Evolutionary conservation across 1,140 invertebrate genomes (phyloP).

Genomic region (Eulimnadia texana): DNA sequence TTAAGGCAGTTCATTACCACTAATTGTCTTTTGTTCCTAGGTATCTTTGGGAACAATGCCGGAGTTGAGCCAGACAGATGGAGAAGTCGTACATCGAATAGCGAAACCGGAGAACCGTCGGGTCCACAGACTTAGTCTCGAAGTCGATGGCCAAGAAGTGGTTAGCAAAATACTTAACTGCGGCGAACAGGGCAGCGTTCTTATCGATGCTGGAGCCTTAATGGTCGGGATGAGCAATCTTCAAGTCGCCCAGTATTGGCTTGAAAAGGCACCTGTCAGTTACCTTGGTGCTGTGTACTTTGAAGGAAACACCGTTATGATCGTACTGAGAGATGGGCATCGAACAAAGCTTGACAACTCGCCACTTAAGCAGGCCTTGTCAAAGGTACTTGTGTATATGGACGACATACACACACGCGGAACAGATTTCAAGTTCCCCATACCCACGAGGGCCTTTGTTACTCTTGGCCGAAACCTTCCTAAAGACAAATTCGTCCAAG

Average conservation of each 20-base stretch:
- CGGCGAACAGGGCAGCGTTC: not conserved
- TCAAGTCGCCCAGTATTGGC: slow-evolving; percentile 18
- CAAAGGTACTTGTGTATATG: slow-evolving; percentile 18
- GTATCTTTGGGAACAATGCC: slow-evolving; percentile 11
- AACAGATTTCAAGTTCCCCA: slow-evolving; percentile 20
- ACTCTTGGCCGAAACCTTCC: slow-evolving; percentile 19
- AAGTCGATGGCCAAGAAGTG: not conserved
- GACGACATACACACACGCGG: slow-evolving; percentile 21
- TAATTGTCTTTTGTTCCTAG: slow-evolving; percentile 3
- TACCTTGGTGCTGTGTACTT: slow-evolving; percentile 19
- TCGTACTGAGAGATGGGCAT: slow-evolving; percentile 10
- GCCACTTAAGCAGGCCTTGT: slow-evolving; percentile 13
- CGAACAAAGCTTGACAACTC: slow-evolving; percentile 1
- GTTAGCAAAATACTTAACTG: not conserved
- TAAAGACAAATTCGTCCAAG: slow-evolving; percentile 21
- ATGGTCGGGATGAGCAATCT: slow-evolving; percentile 19
- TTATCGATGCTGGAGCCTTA: slow-evolving; percentile 19
- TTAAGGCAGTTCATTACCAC: too few relatives aligned
- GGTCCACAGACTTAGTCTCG: not conserved
- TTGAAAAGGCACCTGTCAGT: slow-evolving; percentile 1
- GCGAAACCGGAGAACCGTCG: not conserved
- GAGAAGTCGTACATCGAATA: not conserved
- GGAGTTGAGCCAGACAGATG: slow-evolving; percentile 13
- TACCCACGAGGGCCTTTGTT: slow-evolving; percentile 12
- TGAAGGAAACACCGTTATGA: slow-evolving; percentile 13